phyloP scores from a whole-genome alignment of 2,797 vertebrate genomes.

The Gymnoscopelus microlampas region DNA sequence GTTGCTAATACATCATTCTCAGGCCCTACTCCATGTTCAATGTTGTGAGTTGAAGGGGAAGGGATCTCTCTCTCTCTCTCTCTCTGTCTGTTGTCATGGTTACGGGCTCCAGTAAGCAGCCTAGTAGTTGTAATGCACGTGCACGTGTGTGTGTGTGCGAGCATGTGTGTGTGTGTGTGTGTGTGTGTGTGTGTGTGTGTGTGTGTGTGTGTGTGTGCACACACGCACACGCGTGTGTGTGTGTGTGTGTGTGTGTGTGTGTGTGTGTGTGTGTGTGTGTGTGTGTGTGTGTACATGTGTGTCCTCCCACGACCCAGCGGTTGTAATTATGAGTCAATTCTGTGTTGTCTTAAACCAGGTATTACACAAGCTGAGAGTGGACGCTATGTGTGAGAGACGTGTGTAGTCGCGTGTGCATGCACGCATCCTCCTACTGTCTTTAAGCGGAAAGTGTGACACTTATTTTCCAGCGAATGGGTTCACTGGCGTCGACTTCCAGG shows the following conservation, averaged over 20 bases:
- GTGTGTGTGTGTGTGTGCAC: conserved; percentile 43
- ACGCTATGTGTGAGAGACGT: background rate
- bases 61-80: conserved; percentile 42
- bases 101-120: conserved; percentile 87
- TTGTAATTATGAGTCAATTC: conserved; percentile 65
- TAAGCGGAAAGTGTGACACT: conserved; percentile 50
- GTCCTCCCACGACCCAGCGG: conserved; percentile 58
- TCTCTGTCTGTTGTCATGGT: conserved; percentile 94
- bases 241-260: conserved; percentile 30
- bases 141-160: conserved; percentile 30
- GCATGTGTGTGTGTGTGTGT: conserved; percentile 35
- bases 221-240: conserved; percentile 34
- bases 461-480: background rate
- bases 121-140: conserved; percentile 49
- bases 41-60: conserved; percentile 53
- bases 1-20: conserved; percentile 58
- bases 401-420: conserved; percentile 1
- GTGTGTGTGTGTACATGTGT: conserved; percentile 20
- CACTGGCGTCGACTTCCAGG: background rate
- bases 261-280: conserved; percentile 37
- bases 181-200: conserved; percentile 26
- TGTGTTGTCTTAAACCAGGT: conserved; percentile 54
- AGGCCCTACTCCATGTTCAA: conserved; percentile 58
- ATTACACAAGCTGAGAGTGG: background rate
- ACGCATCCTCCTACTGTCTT: conserved; percentile 49